A percentile compares a stretch with the other conserved stretches of the same genome.
Conservation (phyloP, 2,797 vertebrate species). For the Orientallactaga sibirica region DNA sequence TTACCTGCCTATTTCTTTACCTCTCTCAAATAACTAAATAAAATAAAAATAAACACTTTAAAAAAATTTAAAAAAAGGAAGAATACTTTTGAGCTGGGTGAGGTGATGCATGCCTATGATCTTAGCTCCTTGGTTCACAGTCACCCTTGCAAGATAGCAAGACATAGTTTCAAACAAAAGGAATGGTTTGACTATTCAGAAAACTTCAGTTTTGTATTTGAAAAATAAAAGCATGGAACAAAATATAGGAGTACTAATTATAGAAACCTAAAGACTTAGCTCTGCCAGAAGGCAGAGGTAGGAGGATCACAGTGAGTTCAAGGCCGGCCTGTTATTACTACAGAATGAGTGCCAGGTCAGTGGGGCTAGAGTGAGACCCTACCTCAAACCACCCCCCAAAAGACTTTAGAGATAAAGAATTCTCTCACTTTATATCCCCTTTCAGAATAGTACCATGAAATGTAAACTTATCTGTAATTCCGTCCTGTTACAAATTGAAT, state of each 20-base stretch:
- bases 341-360: too few species aligned
- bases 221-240: conserved; percentile 50
- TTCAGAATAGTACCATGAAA: not conserved
- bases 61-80: not conserved
- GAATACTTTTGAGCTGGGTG: not conserved
- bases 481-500: too few species aligned
- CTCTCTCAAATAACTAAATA: too few species aligned
- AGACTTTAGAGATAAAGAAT: not conserved
- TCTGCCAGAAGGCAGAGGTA: too few species aligned
- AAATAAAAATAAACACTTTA: too few species aligned
- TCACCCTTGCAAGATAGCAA: not conserved
- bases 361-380: too few species aligned
- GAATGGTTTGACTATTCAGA: not conserved
- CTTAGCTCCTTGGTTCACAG: not conserved
- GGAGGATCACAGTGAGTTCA: too few species aligned
- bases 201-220: conserved; percentile 7
- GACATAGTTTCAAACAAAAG: not conserved
- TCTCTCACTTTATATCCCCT: conserved; percentile 35
- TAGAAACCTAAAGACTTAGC: not conserved
- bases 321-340: too few species aligned
- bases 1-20: too few species aligned
- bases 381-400: too few species aligned
- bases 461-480: too few species aligned
- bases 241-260: not conserved
- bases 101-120: not conserved